Percentiles rank a stretch among this genome's conserved stretches.
These are phyloP conservation scores for Acipenser transmontanus DNA, from an alignment of 2,797 vertebrate genomes.

Conservation along the genomic window DNA sequence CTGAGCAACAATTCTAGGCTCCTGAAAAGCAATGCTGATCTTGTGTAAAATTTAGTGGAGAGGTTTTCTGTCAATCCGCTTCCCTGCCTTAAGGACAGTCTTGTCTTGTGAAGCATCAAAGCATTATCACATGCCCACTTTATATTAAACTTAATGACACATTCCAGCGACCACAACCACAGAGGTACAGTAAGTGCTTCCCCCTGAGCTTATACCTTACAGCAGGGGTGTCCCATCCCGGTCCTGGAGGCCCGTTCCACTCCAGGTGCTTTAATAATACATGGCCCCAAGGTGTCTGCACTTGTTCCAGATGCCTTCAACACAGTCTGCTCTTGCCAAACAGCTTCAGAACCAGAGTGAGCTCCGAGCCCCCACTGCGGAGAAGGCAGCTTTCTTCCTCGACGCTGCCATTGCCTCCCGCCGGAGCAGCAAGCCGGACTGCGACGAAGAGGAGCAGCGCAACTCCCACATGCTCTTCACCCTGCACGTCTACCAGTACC, in stretches of 20 bases:
- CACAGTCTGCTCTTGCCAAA: neutral
- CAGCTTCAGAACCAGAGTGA: slow-evolving; percentile 91
- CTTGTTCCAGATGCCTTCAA: neutral
- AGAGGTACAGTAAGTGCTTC: slow-evolving; percentile 6
- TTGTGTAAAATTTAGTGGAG: neutral
- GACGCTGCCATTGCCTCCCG: slow-evolving; percentile 84
- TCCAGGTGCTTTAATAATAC: slow-evolving; percentile 6
- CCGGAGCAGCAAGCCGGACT: slow-evolving; percentile 67
- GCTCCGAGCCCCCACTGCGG: slow-evolving; percentile 80
- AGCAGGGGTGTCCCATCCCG: no score
- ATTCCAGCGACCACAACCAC: neutral
- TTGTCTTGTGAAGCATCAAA: slow-evolving; percentile 14
- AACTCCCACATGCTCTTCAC: slow-evolving; percentile 97
- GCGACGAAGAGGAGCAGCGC: slow-evolving; percentile 73
- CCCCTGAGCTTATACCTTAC: slow-evolving; percentile 1
- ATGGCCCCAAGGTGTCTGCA: slow-evolving; percentile 3
- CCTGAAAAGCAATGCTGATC: neutral
- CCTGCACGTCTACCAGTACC: slow-evolving; percentile 86
- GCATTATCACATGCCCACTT: slow-evolving; percentile 13
- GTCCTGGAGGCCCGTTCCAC: no score
- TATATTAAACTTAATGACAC: slow-evolving; percentile 13
- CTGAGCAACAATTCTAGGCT: neutral
- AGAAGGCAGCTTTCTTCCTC: slow-evolving; percentile 88
- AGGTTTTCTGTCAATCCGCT: neutral
- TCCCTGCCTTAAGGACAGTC: neutral